Percentiles rank a stretch among this genome's conserved stretches.
These are phyloP conservation scores for Nomada fabriciana DNA, from an alignment of 2,888 invertebrate species.

Conservation along the genomic window DNA sequence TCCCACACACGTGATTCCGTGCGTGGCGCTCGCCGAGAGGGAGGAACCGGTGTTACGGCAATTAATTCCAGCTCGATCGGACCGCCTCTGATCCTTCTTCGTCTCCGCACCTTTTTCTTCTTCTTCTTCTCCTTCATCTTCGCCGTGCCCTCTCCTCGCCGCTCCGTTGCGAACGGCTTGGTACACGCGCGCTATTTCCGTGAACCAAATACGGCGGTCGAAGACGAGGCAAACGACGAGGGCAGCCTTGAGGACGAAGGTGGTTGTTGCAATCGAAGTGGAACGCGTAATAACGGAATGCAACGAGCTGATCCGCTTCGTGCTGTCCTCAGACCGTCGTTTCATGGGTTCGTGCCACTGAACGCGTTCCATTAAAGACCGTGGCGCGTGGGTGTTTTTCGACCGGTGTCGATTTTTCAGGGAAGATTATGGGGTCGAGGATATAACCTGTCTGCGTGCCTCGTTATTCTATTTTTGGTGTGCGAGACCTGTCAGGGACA, in stretches of 20 bases:
- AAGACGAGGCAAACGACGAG: constrained; percentile 47
- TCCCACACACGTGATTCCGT: constrained; percentile 65
- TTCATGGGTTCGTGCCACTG: background rate
- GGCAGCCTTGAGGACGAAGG: constrained; percentile 35
- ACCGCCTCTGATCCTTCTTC: constrained; percentile 61
- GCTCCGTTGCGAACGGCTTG: background rate
- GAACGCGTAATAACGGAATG: constrained; percentile 75
- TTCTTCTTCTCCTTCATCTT: background rate
- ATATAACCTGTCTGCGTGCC: background rate
- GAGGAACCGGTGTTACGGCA: constrained; percentile 70
- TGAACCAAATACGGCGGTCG: constrained; percentile 70
- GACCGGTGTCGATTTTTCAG: background rate
- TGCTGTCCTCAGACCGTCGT: constrained; percentile 35
- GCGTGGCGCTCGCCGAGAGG: constrained; percentile 65
- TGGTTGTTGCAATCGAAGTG: constrained; percentile 67
- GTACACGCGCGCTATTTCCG: constrained; percentile 67
- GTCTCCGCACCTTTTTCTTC: constrained; percentile 20
- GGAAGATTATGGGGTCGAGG: background rate
- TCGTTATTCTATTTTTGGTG: background rate
- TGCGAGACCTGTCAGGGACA: background rate
- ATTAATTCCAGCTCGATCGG: constrained; percentile 71
- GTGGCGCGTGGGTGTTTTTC: constrained; percentile 12
- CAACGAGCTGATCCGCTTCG: constrained; percentile 64
- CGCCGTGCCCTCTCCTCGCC: background rate
- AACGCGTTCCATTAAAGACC: background rate